Percentiles rank a stretch among this genome's conserved stretches.
These are phyloP conservation scores for Manduca sexta DNA, from an alignment of 1,140 invertebrate species.

Conservation along the genomic window DNA sequence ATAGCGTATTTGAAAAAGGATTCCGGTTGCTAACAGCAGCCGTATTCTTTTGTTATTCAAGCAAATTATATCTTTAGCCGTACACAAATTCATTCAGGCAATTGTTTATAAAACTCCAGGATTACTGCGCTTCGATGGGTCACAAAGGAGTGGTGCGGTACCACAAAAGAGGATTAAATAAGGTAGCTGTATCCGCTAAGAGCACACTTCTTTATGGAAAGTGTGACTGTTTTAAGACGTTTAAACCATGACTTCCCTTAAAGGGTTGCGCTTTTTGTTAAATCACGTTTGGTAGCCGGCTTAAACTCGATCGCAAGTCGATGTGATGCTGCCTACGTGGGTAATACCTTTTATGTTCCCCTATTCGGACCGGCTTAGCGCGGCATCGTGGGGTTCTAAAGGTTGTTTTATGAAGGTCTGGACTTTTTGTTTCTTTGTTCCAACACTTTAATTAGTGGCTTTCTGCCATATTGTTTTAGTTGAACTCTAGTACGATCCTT, in stretches of 20 bases:
- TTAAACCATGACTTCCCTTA: conserved; percentile 62
- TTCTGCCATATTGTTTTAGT: conserved; percentile 37
- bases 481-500: conserved; percentile 4
- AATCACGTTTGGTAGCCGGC: conserved; percentile 48
- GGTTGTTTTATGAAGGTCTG: conserved; percentile 33
- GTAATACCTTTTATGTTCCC: conserved; percentile 30
- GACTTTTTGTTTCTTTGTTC: conserved; percentile 43
- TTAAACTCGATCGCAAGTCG: conserved; percentile 41
- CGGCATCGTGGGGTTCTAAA: conserved; percentile 51
- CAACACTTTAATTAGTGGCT: conserved; percentile 57
- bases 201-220: conserved; percentile 66
- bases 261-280: conserved; percentile 67
- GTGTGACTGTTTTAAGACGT: conserved; percentile 52
- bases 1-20: conserved; percentile 14
- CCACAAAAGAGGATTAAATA: conserved; percentile 60
- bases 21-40: conserved; percentile 31
- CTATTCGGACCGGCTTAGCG: conserved; percentile 27
- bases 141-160: conserved; percentile 59
- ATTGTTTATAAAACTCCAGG: conserved; percentile 59
- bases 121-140: conserved; percentile 55
- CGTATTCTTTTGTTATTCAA: conserved; percentile 30
- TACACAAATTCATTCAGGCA: conserved; percentile 41
- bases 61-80: conserved; percentile 42
- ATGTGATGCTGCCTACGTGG: conserved; percentile 37
- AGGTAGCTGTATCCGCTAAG: conserved; percentile 60